phyloP scores from a whole-genome alignment of 2,888 invertebrate genomes.

The Cosmia pyralina region DNA sequence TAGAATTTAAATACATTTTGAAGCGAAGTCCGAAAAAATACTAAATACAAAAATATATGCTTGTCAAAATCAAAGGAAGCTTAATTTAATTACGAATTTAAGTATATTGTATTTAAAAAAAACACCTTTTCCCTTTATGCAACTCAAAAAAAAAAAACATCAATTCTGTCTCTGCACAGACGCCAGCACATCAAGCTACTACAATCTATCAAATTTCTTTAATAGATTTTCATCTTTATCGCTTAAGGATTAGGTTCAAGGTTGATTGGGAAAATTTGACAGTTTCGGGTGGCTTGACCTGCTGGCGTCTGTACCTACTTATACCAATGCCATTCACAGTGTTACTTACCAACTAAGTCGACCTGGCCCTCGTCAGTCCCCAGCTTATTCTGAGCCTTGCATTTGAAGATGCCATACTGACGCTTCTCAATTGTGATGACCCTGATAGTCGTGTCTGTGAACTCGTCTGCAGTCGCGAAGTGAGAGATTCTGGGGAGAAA shows the following conservation, averaged over 20 bases:
- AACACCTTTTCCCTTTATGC: background rate
- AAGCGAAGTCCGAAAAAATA: background rate
- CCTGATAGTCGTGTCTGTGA: conserved; percentile 96
- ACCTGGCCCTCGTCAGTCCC: conserved; percentile 95
- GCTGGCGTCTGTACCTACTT: no score
- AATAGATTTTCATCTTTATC: no score
- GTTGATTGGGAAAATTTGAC: no score
- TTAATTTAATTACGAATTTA: background rate
- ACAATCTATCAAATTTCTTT: no score
- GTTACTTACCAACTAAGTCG: conserved; percentile 94
- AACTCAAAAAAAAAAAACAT: background rate
- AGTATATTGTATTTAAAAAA: background rate
- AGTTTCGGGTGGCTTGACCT: no score
- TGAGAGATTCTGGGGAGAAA: conserved; percentile 93
- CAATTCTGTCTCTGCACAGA: background rate
- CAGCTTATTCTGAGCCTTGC: conserved; percentile 96
- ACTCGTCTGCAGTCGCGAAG: conserved; percentile 97
- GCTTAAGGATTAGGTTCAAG: no score
- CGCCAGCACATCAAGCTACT: no score
- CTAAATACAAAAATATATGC: background rate
- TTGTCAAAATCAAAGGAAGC: conserved; percentile 2
- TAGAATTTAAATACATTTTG: background rate
- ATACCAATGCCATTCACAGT: background rate
- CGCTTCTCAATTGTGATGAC: conserved; percentile 97
- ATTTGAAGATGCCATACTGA: conserved; percentile 96